phyloP scores from a whole-genome alignment of 2,888 invertebrate species.

The Melikaiella ostensackeni region DNA sequence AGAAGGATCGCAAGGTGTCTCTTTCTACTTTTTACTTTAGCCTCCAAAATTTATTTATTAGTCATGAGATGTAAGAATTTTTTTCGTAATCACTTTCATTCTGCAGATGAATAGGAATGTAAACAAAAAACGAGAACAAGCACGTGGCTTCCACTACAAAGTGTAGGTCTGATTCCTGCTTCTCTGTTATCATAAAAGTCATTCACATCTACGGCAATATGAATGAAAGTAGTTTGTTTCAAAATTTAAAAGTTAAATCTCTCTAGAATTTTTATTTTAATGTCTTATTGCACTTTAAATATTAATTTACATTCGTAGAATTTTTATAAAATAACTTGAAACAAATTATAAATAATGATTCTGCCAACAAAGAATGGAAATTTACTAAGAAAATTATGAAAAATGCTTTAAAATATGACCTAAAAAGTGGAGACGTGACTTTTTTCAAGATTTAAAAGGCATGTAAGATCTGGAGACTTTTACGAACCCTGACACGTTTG shows the following conservation, averaged over 20 bases:
- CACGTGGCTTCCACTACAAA: constrained; percentile 2
- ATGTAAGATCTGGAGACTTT: neutral
- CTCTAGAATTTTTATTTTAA: neutral
- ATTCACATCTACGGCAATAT: neutral
- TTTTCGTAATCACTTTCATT: constrained; percentile 3
- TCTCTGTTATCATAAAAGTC: constrained; percentile 16
- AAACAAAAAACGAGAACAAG: neutral
- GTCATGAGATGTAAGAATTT: neutral
- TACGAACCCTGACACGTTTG: neutral
- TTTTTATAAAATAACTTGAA: neutral
- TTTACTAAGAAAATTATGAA: neutral
- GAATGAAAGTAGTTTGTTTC: neutral
- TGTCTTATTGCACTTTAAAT: no score
- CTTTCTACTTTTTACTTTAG: neutral
- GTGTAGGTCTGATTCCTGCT: neutral
- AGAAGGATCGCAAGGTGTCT: neutral
- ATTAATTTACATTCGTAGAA: no score
- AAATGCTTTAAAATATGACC: neutral
- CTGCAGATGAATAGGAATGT: neutral
- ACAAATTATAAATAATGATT: neutral
- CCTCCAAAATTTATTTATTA: neutral
- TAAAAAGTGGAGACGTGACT: neutral
- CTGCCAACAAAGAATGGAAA: neutral
- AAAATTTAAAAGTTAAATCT: neutral
- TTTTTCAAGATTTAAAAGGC: neutral